Conservation (phyloP, 2,888 invertebrate genomes). For the Slavum lentiscoides region DNA sequence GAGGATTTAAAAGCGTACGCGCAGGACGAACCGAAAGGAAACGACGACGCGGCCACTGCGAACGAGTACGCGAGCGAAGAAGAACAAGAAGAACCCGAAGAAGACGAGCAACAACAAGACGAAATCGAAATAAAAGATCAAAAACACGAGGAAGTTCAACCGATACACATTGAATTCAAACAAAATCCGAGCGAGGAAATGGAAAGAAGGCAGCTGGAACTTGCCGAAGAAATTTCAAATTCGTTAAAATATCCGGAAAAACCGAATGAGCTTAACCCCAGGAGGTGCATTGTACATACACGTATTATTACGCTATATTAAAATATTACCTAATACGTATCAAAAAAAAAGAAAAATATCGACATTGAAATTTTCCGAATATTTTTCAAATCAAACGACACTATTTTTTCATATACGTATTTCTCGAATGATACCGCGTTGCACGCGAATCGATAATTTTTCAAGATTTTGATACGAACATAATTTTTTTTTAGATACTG, state of each 20-base stretch:
- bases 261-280: slow-evolving; percentile 39
- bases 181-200: slow-evolving; percentile 44
- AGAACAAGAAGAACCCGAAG: background rate
- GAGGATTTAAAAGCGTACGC: slow-evolving; percentile 1
- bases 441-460: slow-evolving; percentile 53
- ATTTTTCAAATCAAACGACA: slow-evolving; percentile 1
- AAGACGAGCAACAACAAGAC: background rate
- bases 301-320: background rate
- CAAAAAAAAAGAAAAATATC: too few species aligned
- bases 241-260: slow-evolving; percentile 50
- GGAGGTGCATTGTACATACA: slow-evolving; percentile 1
- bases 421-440: background rate
- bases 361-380: background rate
- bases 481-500: slow-evolving; percentile 73
- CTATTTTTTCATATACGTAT: background rate
- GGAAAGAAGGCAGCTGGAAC: slow-evolving; percentile 31
- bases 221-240: slow-evolving; percentile 27
- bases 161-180: background rate
- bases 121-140: background rate
- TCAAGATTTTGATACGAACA: slow-evolving; percentile 58
- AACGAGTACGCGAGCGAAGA: background rate
- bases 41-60: background rate
- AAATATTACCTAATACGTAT: background rate
- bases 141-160: background rate
- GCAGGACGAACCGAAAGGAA: background rate